Evolutionary conservation across 2,888 invertebrate species (phyloP).

Genomic region (Cephus spinipes): DNA sequence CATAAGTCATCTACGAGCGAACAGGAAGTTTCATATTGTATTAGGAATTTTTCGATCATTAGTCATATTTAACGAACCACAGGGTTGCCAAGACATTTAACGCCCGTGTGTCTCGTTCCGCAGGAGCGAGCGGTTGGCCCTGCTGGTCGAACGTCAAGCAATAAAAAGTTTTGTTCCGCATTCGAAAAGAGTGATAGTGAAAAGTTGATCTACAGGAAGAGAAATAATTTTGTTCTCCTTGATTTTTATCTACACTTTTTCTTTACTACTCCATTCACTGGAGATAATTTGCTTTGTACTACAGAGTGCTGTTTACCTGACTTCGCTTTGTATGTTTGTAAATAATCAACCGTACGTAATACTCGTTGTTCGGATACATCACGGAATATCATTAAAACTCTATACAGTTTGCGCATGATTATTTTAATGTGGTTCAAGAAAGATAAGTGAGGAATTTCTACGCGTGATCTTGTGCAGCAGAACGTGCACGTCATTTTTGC

Average conservation of each 20-base stretch:
- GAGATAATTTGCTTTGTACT: neutral
- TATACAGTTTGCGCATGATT: neutral
- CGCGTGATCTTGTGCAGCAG: neutral
- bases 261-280: neutral
- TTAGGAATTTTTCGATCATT: neutral
- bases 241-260: neutral
- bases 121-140: neutral
- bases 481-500: neutral
- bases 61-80: neutral
- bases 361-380: neutral
- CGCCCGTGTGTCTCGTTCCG: neutral
- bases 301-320: neutral
- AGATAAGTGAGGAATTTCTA: neutral
- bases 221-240: neutral
- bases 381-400: neutral
- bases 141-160: neutral
- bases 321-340: neutral
- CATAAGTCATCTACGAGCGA: neutral
- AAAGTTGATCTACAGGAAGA: neutral
- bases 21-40: neutral
- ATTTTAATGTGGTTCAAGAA: neutral
- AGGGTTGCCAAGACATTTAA: neutral
- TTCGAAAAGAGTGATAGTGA: neutral
- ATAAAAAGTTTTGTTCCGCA: neutral
- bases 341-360: neutral